Conservation (phyloP, 2,113 vertebrate genomes). For the Dromaius novaehollandiae region DNA sequence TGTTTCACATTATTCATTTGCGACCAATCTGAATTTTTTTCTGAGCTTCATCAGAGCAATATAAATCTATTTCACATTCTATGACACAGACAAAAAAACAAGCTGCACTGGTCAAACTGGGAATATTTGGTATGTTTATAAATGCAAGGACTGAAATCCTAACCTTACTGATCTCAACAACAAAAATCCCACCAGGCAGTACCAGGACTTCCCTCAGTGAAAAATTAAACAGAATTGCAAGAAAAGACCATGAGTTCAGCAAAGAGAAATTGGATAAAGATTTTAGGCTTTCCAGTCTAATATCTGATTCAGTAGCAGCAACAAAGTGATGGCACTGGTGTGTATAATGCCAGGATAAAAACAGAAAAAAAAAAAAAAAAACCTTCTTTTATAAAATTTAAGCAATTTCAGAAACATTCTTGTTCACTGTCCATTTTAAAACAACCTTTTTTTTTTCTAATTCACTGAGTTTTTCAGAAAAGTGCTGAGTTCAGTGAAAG, state of each 20-base stretch:
- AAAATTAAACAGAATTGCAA: background rate
- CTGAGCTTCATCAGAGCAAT: background rate
- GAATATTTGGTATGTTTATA: background rate
- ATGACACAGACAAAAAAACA: background rate
- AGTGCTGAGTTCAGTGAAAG: background rate
- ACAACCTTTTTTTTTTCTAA: background rate
- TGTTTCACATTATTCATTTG: background rate
- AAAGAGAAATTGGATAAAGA: background rate
- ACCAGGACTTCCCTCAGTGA: background rate
- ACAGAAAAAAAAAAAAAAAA: background rate
- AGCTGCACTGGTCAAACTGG: background rate
- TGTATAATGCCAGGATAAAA: background rate
- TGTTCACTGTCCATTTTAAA: background rate
- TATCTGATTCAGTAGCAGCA: background rate
- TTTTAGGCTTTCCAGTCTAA: background rate
- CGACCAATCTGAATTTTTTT: background rate
- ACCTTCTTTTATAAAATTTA: background rate
- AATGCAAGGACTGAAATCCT: background rate
- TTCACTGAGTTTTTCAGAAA: background rate
- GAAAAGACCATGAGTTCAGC: background rate
- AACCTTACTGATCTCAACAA: background rate
- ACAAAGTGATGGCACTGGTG: background rate
- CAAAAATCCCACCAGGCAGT: background rate
- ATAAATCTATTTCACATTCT: background rate
- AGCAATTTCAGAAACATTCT: background rate